phyloP scores from a whole-genome alignment of 1,140 invertebrate species.

The Zaprionus davidi region DNA sequence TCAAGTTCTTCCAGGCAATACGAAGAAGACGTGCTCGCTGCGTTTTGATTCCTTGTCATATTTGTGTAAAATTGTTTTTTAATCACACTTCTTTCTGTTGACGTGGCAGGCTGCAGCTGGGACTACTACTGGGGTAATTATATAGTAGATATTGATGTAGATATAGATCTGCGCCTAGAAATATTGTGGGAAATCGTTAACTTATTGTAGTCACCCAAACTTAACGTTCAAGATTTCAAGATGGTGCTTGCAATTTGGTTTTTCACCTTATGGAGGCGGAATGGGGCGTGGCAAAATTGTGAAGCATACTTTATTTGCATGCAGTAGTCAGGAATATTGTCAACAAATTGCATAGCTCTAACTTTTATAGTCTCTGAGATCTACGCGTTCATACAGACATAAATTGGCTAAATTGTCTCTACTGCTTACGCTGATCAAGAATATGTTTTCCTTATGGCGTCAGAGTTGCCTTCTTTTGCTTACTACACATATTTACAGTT shows the following conservation, averaged over 20 bases:
- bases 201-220: no score
- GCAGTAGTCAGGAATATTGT: background rate
- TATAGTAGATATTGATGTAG: background rate
- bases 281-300: background rate
- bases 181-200: background rate
- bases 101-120: background rate
- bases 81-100: slow-evolving; percentile 49
- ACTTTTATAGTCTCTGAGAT: background rate
- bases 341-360: background rate
- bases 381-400: background rate
- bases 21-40: slow-evolving; percentile 64
- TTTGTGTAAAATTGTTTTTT: slow-evolving; percentile 76
- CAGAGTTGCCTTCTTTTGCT: background rate
- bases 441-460: background rate
- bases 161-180: background rate
- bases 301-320: background rate
- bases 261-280: no score
- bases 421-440: background rate
- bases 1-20: background rate
- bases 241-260: background rate
- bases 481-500: background rate
- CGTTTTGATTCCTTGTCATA: slow-evolving; percentile 55
- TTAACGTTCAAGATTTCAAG: no score
- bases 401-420: background rate
- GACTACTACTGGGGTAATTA: background rate